A percentile compares a stretch with the other conserved stretches of the same genome.
Conservation (phyloP, 2,113 vertebrate species). For the Tenebrosternarchus preto region DNA sequence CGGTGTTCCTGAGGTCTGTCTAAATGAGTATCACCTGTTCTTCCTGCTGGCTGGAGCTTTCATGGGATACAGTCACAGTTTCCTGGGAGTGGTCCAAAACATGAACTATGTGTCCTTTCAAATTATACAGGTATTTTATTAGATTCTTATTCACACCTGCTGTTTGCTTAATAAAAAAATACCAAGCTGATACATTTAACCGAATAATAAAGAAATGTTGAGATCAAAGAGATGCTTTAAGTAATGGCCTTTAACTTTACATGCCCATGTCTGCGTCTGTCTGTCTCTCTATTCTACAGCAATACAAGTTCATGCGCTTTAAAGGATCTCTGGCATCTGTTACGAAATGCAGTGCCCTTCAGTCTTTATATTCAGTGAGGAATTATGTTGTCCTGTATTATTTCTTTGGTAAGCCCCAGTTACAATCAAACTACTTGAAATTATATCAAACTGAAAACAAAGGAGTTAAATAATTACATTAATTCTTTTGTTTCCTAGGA, state of each 20-base stretch:
- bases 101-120: constrained; percentile 93
- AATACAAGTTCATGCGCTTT: constrained; percentile 93
- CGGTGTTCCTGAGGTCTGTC: constrained; percentile 72
- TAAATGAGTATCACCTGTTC: constrained; percentile 91
- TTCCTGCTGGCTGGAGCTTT: constrained; percentile 88
- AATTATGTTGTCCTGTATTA: constrained; percentile 85
- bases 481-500: constrained; percentile 68
- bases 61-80: constrained; percentile 88
- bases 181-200: background rate
- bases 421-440: background rate
- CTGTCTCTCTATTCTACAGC: constrained; percentile 62
- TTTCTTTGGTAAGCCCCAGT: constrained; percentile 85
- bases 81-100: constrained; percentile 87
- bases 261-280: background rate
- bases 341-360: constrained; percentile 83
- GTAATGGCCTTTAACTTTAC: too few relatives aligned
- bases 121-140: constrained; percentile 85
- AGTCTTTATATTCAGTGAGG: constrained; percentile 85
- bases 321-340: constrained; percentile 82
- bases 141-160: background rate
- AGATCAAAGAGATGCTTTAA: too few relatives aligned
- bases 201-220: background rate
- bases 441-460: background rate
- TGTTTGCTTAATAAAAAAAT: background rate
- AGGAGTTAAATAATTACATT: too few relatives aligned